Conservation (phyloP, 2,888 invertebrate species). For the Eupelmus urozonus region DNA sequence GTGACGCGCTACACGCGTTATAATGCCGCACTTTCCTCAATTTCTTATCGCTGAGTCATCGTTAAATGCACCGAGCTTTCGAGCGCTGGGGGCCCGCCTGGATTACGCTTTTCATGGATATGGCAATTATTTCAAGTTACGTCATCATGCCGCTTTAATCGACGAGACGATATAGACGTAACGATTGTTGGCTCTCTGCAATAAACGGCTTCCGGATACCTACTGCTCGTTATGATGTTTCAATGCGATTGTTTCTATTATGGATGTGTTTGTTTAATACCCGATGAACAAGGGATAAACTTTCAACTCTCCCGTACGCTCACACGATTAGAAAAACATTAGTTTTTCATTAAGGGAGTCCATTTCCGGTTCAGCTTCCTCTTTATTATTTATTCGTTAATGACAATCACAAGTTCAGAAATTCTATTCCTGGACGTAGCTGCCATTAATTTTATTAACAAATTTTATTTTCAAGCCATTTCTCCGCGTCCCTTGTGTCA, state of each 20-base stretch:
- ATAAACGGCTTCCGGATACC: background rate
- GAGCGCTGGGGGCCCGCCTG: background rate
- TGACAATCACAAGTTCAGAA: no score
- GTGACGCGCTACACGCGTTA: background rate
- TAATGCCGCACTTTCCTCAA: slow-evolving; percentile 12
- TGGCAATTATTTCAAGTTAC: slow-evolving; percentile 29
- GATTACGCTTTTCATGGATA: slow-evolving; percentile 11
- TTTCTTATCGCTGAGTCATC: slow-evolving; percentile 39
- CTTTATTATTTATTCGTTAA: no score
- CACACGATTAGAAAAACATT: no score
- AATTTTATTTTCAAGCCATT: background rate
- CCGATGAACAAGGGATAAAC: no score
- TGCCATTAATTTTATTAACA: no score
- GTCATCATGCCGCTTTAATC: slow-evolving; percentile 6
- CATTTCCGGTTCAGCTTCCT: no score
- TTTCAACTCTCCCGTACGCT: background rate
- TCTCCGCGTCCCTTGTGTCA: background rate
- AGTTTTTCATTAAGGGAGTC: no score
- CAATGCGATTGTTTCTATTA: background rate
- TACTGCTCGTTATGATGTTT: background rate
- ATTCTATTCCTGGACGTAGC: no score
- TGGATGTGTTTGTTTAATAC: background rate
- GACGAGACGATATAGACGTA: background rate
- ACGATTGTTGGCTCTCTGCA: background rate
- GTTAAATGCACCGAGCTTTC: background rate